Evolutionary conservation across 2,888 invertebrate genomes (phyloP).

Genomic region (Agriopis leucophaearia): DNA sequence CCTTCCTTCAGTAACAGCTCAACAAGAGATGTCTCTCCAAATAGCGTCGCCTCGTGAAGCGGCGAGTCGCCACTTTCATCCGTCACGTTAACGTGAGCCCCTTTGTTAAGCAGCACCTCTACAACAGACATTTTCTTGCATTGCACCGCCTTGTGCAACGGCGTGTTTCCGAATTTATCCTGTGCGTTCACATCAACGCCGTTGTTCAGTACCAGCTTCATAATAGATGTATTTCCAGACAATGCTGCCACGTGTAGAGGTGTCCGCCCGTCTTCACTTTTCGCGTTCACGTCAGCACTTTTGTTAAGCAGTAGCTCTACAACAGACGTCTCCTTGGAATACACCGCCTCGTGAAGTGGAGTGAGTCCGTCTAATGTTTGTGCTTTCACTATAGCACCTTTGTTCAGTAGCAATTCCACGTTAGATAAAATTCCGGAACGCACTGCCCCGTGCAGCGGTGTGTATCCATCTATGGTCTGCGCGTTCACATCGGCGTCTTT

Average conservation of each 20-base stretch:
- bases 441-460: neutral
- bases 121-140: neutral
- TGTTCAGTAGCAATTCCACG: neutral
- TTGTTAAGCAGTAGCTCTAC: neutral
- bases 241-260: neutral
- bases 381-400: neutral
- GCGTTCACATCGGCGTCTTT: neutral
- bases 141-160: neutral
- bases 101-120: neutral
- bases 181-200: neutral
- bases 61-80: neutral
- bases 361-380: neutral
- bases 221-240: neutral
- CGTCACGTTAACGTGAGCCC: neutral
- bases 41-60: neutral
- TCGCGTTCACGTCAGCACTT: neutral
- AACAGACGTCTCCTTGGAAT: neutral
- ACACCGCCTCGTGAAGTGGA: neutral
- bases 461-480: neutral
- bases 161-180: neutral
- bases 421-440: neutral
- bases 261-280: neutral
- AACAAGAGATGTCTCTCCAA: neutral
- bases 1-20: constrained; percentile 1
- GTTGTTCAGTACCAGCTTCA: neutral